Evolutionary conservation across 2,113 vertebrate species (phyloP).

Genomic region (Muscicapa adusta): DNA sequence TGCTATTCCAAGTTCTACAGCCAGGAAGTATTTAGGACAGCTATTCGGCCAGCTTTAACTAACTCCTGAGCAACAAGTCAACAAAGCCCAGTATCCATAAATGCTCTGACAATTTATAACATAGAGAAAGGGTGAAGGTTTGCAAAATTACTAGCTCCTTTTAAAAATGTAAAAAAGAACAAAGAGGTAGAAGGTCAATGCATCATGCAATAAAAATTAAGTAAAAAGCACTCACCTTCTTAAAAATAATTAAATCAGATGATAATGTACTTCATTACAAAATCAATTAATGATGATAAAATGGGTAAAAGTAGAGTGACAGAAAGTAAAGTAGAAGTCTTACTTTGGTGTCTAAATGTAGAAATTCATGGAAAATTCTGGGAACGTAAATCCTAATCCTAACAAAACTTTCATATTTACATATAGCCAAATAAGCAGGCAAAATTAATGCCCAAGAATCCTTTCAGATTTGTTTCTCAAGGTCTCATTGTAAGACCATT

Average conservation of each 20-base stretch:
- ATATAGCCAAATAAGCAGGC: background rate
- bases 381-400: background rate
- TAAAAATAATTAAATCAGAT: background rate
- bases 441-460: background rate
- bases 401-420: background rate
- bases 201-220: background rate
- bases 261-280: background rate
- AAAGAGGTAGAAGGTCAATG: background rate
- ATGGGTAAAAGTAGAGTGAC: background rate
- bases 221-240: background rate
- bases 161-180: background rate
- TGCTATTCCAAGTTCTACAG: background rate
- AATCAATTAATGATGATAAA: background rate
- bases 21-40: conserved; percentile 38
- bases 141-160: background rate
- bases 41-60: conserved; percentile 32
- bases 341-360: background rate
- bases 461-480: background rate
- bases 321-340: background rate
- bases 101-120: background rate
- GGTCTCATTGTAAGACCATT: background rate
- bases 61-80: conserved; percentile 33
- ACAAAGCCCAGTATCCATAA: background rate
- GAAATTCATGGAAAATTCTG: background rate
- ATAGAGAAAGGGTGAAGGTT: background rate